Base-by-base conservation (phyloP, 2,113 vertebrate species). In the Podilymbus podiceps region DNA sequence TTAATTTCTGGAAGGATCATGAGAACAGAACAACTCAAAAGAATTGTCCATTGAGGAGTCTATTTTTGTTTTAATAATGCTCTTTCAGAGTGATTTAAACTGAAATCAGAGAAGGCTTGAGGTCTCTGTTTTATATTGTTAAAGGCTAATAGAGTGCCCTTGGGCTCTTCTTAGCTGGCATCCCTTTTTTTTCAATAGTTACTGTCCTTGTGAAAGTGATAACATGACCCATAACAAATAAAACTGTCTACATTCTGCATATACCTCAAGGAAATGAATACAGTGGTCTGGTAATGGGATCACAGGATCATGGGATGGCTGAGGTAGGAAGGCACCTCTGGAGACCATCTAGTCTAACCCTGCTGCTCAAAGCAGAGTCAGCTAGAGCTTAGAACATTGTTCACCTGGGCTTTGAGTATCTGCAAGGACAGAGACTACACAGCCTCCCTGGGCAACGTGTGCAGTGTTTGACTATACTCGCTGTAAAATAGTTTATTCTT, bases 1-100 rank as follows among this genome's bases (percentile, higher is more conserved):
- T 81, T 95, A 84, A 90, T 84, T 97, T 95, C 92, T 90, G 56
- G 47, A 80, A 76, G 47, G 67, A 84, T 94, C n/a, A 47, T 74
- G 49, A 78, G 84, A 86, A 74, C 56, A 40, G 42, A 44, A 86
- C 68, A 63, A 89, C 55, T 88, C 67, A 85, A 74, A 85, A 93
- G 47, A 95, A 72, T 88, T 86, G 55, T 85, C 83, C 76, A 46
- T 58, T 1, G n/a, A 88, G 44, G 72, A 83, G 63, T 86, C 42
- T 83, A 64, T 90, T 95, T 95, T 89, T 66, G 59, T 80, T 93
- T 89, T 81, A 93, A 84, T 67, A 84, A 89, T 44, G 27, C 31
- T 87, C 7, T 77, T 95, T 90, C 5, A 5, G 31, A 92, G 52
- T 86, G 81, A 89, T 86, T 95, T 88, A 81, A 86, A 81, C 73